Base-by-base conservation (phyloP, 2,113 vertebrate genomes). In the Recurvirostra avosetta region DNA sequence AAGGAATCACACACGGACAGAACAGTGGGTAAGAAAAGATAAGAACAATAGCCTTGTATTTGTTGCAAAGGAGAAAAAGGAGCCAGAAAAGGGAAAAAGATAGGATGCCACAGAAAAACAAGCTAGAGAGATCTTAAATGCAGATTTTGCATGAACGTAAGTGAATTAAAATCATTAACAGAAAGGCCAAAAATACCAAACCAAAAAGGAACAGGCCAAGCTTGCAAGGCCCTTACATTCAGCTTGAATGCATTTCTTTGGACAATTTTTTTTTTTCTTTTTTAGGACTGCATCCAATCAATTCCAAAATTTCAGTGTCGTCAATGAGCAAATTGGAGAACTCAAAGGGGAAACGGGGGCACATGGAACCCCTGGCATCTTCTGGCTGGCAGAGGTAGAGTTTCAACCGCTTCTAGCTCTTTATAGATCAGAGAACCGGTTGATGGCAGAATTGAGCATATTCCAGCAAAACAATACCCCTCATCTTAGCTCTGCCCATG, bases 401-500 rank as follows among this genome's bases (percentile, higher is more conserved):
- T 97, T 97, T 96, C 94, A 97, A 97, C 86, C 84, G 77, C 91
- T 95, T 95, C 94, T 96, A 96, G 80, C 62, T 95, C 79, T 97
- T 92, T 97, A 97, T 5, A 96, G 91, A 96, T 68, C 94, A 96
- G 56, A 97, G 96, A 97, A 97, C 74, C 83, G 92, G 94, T 95
- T 97, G 95, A 97, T 90, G 67, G 93, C 78, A 96, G 96, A 97
- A 97, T 36, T 93, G 94, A 95, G 88, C 70, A 97, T 90, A 95
- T 96, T 97, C 95, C 95, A 95, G 95, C 93, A 97, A 96, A 96
- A 96, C 83, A 96, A 97, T 95, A 94, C 91, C 96, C 94, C 94
- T 96, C 95, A 97, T 96, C 86, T 97, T 96, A 97, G 95, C 88
- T 97, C 96, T 97, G 95, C 96, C 96, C 95, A 97, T 92, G 95